phyloP scores from a whole-genome alignment of 1,140 invertebrate genomes.

The Apolygus lucorum region DNA sequence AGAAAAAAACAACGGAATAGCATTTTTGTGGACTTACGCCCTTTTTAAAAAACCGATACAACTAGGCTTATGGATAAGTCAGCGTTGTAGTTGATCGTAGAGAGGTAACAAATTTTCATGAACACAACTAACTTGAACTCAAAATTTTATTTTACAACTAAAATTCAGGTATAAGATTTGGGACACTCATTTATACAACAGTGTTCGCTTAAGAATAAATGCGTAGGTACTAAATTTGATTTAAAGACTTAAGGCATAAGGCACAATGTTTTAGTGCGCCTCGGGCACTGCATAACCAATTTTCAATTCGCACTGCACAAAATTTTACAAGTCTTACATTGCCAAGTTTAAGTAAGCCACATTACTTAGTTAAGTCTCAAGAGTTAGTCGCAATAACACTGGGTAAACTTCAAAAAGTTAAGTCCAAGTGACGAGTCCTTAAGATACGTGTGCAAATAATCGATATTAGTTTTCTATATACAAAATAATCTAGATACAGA shows the following conservation, averaged over 20 bases:
- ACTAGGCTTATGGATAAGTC: too few relatives aligned
- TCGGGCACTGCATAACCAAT: background rate
- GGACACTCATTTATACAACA: slow-evolving; percentile 5
- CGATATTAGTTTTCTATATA: slow-evolving; percentile 2
- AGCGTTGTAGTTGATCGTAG: too few relatives aligned
- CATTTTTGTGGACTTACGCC: too few relatives aligned
- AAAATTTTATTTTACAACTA: slow-evolving; percentile 4
- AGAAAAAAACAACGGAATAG: too few relatives aligned
- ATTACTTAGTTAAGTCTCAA: background rate
- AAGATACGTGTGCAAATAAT: background rate
- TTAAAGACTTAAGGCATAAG: slow-evolving; percentile 11
- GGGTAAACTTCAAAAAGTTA: background rate
- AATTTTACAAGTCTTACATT: background rate
- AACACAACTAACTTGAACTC: background rate
- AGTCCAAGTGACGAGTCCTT: background rate
- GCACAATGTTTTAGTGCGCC: background rate
- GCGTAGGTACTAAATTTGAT: slow-evolving; percentile 13
- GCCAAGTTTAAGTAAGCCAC: background rate
- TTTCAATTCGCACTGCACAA: background rate
- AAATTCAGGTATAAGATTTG: slow-evolving; percentile 8
- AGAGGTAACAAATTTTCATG: too few relatives aligned
- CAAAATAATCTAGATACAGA: background rate
- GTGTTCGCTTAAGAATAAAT: background rate
- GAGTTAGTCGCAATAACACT: background rate
- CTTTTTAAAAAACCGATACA: too few relatives aligned